Percentiles rank a stretch among this genome's conserved stretches.
Evolutionary conservation across 37 sponge, comb jelly and placozoan species (phyloP).

Genomic region (Chondrilla cf. caribensis): DNA sequence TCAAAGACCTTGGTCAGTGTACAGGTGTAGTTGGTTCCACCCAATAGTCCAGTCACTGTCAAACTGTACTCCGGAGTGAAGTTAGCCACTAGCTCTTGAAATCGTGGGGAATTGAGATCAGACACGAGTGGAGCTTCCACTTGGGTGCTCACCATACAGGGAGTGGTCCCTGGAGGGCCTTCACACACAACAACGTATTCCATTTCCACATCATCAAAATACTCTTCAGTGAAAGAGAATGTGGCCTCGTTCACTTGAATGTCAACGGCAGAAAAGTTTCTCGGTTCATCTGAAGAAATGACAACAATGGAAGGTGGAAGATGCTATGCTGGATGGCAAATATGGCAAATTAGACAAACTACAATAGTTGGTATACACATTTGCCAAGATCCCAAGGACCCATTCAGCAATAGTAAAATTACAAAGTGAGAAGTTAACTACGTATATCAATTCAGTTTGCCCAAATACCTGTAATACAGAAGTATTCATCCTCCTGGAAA

Average conservation of each 20-base stretch:
- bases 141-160: too few species aligned
- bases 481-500: conserved; percentile 11
- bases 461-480: not conserved
- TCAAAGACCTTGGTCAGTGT: conserved; percentile 1
- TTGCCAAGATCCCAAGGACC: too few species aligned
- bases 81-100: not conserved
- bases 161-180: not conserved
- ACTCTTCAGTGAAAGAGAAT: not conserved
- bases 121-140: not conserved
- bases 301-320: too few species aligned
- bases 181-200: not conserved
- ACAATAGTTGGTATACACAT: too few species aligned
- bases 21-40: not conserved
- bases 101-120: not conserved
- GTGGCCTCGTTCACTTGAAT: not conserved
- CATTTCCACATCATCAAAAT: not conserved
- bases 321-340: too few species aligned
- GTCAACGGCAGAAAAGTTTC: not conserved
- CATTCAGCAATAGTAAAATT: too few species aligned
- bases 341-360: too few species aligned
- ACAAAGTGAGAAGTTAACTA: too few species aligned
- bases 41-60: not conserved
- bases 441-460: too few species aligned
- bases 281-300: not conserved
- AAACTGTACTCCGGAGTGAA: not conserved